Conservation (phyloP, 2,888 invertebrate genomes). For the Cephus spinipes region DNA sequence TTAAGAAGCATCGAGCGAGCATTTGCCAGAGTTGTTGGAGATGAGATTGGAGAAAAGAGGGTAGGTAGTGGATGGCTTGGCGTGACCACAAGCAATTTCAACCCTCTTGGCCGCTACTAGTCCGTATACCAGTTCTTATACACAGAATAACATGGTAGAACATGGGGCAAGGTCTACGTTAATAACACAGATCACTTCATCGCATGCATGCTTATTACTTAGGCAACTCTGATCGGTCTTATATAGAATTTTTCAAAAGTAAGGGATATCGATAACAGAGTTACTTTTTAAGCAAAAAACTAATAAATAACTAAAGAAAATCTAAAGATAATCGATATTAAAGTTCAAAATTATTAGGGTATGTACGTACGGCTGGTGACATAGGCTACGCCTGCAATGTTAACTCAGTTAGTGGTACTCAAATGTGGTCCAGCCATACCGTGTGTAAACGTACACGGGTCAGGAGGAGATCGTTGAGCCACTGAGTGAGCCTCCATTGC, state of each 20-base stretch:
- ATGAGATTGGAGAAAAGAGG: conserved; percentile 10
- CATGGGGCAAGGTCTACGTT: conserved; percentile 63
- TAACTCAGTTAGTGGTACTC: background rate
- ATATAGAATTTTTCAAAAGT: background rate
- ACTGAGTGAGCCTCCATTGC: background rate
- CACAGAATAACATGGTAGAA: conserved; percentile 42
- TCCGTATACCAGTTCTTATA: background rate
- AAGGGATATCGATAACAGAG: no score
- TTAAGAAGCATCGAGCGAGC: conserved; percentile 3
- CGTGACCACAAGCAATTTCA: conserved; percentile 58
- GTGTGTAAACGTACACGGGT: background rate
- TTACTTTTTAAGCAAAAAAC: no score
- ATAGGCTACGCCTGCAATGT: background rate
- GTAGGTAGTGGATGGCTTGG: conserved; percentile 30
- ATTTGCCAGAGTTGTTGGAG: background rate
- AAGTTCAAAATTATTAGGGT: background rate
- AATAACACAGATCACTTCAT: conserved; percentile 60
- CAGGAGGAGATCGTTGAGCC: background rate
- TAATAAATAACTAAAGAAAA: background rate
- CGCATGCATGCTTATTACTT: conserved; percentile 57
- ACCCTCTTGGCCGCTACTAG: conserved; percentile 22
- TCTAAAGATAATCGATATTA: background rate
- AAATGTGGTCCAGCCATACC: background rate
- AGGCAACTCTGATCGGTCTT: conserved; percentile 7
- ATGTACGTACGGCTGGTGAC: background rate